Evolutionary conservation across 1,140 invertebrate genomes (phyloP), one percentile per base, ranked within the genome.

Genomic region (Mycetomoellerius zeteki): DNA sequence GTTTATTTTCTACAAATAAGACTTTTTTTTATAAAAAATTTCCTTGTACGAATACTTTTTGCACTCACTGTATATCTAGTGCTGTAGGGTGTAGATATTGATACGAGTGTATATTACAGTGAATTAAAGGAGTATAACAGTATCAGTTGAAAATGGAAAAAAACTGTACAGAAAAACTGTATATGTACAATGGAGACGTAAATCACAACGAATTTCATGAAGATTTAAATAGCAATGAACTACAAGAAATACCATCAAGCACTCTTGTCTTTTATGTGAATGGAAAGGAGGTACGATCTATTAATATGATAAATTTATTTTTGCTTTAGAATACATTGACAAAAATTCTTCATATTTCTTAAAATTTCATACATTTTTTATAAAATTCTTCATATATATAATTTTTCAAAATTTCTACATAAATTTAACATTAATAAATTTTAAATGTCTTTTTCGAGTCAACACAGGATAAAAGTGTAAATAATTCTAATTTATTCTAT

Each of bases 211-310:
- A n/a, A 30, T 33, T 54, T 81, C 1, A 60, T 75, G 27, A 84
- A 50, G 6, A 30, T 60, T 50, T 3, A 24, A 52, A 19, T 14
- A 7, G 27, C 10, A 5, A 33, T 14, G 71, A 62, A 47, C 14
- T 6, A n/a, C 5, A 21, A 52, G 72, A 85, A 60, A 14, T 37
- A 52, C 8, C 12, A 24, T 89, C 86, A 2, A 87, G 88, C 19
- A 93, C 84, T 3, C 92, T 95, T 7, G 86, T 95, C 8, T 95
- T 95, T 86, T 95, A 94, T 50, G 93, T 95, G 3, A 95, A 95
- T 86, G 94, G 94, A 43, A 94, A 93, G 84, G 94, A 96, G 94
- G 95, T 96, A 95, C 88, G 76, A 84, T 50, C 65, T 52, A 56
- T 37, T 0, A 62, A 60, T 71, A 14, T 14, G 52, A 21, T 19